Conservation (phyloP, 2,888 invertebrate genomes). For the Iselma pallidipennis region DNA sequence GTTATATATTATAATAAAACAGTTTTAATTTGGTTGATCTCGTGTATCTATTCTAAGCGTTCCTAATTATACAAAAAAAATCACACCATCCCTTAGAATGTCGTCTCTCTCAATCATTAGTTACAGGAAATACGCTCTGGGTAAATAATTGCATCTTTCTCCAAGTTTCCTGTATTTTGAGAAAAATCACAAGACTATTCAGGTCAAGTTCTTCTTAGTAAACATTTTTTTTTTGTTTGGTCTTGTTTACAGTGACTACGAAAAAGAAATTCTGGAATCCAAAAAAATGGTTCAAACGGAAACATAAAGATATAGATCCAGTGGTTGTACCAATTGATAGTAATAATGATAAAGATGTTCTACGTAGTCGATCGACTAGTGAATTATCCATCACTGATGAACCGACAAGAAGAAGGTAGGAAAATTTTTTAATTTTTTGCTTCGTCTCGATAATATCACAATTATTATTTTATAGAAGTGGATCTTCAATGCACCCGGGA, state of each 20-base stretch:
- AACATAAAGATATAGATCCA: constrained; percentile 54
- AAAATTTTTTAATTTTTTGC: background rate
- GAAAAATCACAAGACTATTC: constrained; percentile 1
- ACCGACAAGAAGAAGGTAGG: constrained; percentile 62
- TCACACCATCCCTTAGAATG: background rate
- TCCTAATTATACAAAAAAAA: background rate
- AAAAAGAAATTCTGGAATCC: constrained; percentile 66
- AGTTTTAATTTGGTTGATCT: background rate
- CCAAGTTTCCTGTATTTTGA: constrained; percentile 5
- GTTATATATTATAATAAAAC: background rate
- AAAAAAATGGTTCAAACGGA: constrained; percentile 58
- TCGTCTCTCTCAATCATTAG: constrained; percentile 1
- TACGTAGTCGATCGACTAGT: constrained; percentile 63
- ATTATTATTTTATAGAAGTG: constrained; percentile 11
- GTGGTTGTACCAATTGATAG: constrained; percentile 42
- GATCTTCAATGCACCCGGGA: constrained; percentile 54
- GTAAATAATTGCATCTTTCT: constrained; percentile 12
- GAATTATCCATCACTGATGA: constrained; percentile 68
- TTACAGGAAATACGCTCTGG: constrained; percentile 22
- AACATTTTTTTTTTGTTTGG: constrained; percentile 51
- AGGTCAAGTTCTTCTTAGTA: constrained; percentile 30
- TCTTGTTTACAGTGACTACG: constrained; percentile 67
- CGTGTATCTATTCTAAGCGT: background rate
- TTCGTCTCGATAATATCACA: background rate
- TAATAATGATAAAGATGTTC: constrained; percentile 35